Evolutionary conservation across 1,140 invertebrate genomes (phyloP), one percentile per base, ranked within the genome.

Genomic region (Ruditapes philippinarum): DNA sequence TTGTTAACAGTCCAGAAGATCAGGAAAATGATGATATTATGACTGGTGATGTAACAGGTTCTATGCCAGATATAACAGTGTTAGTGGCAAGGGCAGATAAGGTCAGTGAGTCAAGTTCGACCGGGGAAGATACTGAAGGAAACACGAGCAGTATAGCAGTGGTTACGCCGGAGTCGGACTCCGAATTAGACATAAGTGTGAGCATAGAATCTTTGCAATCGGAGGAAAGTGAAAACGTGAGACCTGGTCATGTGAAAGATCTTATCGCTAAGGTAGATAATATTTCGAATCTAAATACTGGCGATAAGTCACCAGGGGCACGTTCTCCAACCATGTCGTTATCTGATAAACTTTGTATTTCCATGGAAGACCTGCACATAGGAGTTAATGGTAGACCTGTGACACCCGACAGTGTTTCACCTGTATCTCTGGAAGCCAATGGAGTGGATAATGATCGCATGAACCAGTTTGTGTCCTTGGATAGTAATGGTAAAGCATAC

Each of bases 231-330:
- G 84, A 78, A 17, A 51, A 28, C 36, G 84, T 78, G 0, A 65
- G 57, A 70, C 85, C 85, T 25, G 85, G 85, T 19, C 62, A 62
- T 51, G 85, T 88, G 0, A 88, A 88, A 80, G 74, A 80, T n/a
- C 17, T 88, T 9, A 88, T 88, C 36, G 85, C 85, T 33, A 88
- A 80, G 51, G 85, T 88, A n/a, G 81, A 42, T 31, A 51, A 65
- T 25, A 25, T 22, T 0, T 33, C 81, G 1, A 28, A 78, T 36
- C 22, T 1, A 14, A n/a, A 45, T n/a, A 28, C 28, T 33, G 49
- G 65, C 19, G 49, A 31, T 33, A 78, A 54, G 14, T 33, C 38
- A 22, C 0, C 45, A 54, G 74, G 45, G 1, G 45, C 45, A 36
- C 14, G 45, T 4, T 74, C 70, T 45, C 70, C 70, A 7, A 28